Conservation (phyloP, 2,797 vertebrate genomes). For the Petrocephalus schoutedeni region DNA sequence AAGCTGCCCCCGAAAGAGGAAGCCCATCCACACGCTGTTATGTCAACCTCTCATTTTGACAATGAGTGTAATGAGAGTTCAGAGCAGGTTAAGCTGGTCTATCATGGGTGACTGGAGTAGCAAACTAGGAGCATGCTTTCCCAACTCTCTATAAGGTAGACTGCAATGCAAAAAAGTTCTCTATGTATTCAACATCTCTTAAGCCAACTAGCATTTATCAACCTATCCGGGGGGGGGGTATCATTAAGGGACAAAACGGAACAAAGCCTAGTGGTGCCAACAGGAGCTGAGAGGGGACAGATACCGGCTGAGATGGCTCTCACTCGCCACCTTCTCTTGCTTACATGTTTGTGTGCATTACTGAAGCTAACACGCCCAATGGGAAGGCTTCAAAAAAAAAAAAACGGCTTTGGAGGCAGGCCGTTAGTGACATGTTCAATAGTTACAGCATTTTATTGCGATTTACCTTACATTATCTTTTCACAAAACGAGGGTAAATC, state of each 20-base stretch:
- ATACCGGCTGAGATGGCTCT: neutral
- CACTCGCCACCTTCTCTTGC: neutral
- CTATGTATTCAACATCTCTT: neutral
- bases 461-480: neutral
- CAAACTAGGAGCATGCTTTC: neutral
- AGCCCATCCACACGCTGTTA: neutral
- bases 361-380: neutral
- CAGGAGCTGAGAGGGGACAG: neutral
- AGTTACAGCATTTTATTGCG: no score
- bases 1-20: neutral
- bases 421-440: neutral
- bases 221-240: neutral
- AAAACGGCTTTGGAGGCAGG: neutral
- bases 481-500: neutral
- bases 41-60: neutral
- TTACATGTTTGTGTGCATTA: no score
- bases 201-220: neutral
- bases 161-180: neutral
- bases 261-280: neutral
- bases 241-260: neutral
- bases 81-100: neutral
- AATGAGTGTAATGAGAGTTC: neutral
- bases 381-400: neutral
- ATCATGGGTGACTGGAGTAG: neutral
- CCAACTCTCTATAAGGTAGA: neutral